phyloP scores from a whole-genome alignment of 1,140 invertebrate species.

The Drosophila neocordata region DNA sequence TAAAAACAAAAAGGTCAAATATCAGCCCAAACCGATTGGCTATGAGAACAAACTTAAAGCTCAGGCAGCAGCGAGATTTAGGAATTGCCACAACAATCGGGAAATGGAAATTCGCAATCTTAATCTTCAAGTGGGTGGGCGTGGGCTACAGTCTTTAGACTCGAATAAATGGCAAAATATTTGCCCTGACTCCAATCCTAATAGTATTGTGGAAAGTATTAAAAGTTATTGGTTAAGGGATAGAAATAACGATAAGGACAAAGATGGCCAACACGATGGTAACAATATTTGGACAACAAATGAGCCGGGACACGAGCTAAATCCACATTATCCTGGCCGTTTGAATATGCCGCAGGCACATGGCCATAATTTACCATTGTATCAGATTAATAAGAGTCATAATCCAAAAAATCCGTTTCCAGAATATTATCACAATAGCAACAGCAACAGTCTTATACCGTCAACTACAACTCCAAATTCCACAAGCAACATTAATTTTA shows the following conservation, averaged over 20 bases:
- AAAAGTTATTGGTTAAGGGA: slow-evolving; percentile 26
- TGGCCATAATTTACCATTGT: background rate
- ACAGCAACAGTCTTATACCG: background rate
- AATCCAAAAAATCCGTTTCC: background rate
- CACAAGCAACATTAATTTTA: background rate
- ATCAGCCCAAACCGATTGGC: slow-evolving; percentile 26
- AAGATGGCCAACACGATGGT: slow-evolving; percentile 1
- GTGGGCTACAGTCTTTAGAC: background rate
- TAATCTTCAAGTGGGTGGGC: background rate
- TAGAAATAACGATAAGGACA: background rate
- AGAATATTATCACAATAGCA: slow-evolving; percentile 4
- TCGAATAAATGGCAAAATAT: background rate
- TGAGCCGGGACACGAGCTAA: background rate
- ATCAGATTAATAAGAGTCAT: background rate
- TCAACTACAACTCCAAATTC: background rate
- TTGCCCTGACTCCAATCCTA: slow-evolving; percentile 23
- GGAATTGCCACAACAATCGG: background rate
- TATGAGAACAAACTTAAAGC: slow-evolving; percentile 27
- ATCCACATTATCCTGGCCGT: background rate
- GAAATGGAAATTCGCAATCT: background rate
- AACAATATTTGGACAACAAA: slow-evolving; percentile 31
- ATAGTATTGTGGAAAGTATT: slow-evolving; percentile 41
- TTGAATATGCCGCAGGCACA: background rate
- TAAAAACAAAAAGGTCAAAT: background rate
- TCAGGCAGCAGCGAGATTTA: background rate